Conservation (phyloP, 2,888 invertebrate species). For the Leucophenga maculata region DNA sequence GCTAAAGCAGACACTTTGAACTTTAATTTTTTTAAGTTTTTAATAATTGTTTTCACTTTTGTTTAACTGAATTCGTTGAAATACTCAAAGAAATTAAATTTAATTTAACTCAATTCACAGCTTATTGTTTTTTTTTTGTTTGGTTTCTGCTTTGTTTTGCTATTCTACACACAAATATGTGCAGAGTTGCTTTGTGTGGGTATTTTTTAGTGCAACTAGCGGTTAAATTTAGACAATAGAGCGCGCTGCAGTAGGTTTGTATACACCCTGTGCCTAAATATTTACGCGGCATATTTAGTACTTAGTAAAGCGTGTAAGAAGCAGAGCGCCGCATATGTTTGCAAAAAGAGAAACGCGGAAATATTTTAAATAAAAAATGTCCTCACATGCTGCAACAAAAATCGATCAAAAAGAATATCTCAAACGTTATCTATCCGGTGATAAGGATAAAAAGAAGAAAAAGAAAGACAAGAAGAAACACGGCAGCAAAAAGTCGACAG, state of each 20-base stretch:
- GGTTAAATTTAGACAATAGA: too few species aligned
- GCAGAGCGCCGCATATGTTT: too few species aligned
- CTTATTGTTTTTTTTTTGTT: conserved; percentile 49
- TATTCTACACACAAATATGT: conserved; percentile 53
- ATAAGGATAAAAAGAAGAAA: conserved; percentile 76
- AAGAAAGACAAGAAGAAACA: conserved; percentile 71
- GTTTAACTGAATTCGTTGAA: conserved; percentile 30
- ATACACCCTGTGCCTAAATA: too few species aligned
- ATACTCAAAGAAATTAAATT: conserved; percentile 8
- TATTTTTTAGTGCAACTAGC: too few species aligned
- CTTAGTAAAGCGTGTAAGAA: too few species aligned
- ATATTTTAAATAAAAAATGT: conserved; percentile 2
- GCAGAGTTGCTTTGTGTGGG: conserved; percentile 29
- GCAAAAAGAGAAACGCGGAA: too few species aligned
- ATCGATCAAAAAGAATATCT: conserved; percentile 85
- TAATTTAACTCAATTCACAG: too few species aligned
- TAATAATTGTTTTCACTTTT: conserved; percentile 25
- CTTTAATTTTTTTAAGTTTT: conserved; percentile 8
- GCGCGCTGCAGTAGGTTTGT: too few species aligned
- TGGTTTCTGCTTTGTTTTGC: conserved; percentile 50
- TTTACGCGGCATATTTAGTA: too few species aligned
- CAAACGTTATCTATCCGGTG: conserved; percentile 81
- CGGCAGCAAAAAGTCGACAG: conserved; percentile 55
- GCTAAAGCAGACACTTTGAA: not conserved
- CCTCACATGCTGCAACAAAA: conserved; percentile 51